These are phyloP conservation scores for Oryctes rhinoceros DNA, from an alignment of 1,140 invertebrate species.

Conservation along the genomic window DNA sequence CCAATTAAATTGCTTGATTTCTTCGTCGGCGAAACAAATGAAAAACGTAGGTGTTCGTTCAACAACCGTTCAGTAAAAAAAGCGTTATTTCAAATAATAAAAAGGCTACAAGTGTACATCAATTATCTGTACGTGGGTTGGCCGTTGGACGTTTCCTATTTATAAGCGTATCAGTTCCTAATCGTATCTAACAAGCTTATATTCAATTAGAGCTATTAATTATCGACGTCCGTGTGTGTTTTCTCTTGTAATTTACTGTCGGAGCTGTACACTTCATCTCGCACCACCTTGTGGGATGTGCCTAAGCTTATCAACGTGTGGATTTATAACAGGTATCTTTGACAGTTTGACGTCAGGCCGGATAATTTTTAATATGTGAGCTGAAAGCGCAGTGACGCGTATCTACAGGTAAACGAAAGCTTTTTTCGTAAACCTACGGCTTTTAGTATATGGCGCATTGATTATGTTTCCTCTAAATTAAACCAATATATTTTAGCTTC, in stretches of 20 bases:
- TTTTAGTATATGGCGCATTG: neutral
- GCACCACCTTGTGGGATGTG: neutral
- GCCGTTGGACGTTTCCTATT: neutral
- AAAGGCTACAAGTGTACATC: neutral
- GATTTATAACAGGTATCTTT: constrained; percentile 17
- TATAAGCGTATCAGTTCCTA: no score
- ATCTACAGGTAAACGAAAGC: neutral
- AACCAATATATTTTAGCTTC: no score
- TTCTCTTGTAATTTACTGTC: neutral
- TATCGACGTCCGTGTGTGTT: neutral
- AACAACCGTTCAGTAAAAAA: neutral
- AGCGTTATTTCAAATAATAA: neutral
- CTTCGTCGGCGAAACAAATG: neutral
- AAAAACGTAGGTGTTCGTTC: constrained; percentile 3
- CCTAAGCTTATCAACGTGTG: neutral
- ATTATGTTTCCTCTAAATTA: no score
- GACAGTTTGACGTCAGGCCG: neutral
- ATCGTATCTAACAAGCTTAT: neutral
- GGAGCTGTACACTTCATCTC: neutral
- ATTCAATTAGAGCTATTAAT: constrained; percentile 20
- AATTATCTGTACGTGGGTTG: neutral
- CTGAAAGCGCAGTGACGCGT: neutral
- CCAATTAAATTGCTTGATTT: constrained; percentile 8
- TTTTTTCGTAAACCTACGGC: neutral
- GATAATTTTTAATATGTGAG: constrained; percentile 11